Conservation (phyloP, 2,888 invertebrate species). For the Siphlonurus alternatus region DNA sequence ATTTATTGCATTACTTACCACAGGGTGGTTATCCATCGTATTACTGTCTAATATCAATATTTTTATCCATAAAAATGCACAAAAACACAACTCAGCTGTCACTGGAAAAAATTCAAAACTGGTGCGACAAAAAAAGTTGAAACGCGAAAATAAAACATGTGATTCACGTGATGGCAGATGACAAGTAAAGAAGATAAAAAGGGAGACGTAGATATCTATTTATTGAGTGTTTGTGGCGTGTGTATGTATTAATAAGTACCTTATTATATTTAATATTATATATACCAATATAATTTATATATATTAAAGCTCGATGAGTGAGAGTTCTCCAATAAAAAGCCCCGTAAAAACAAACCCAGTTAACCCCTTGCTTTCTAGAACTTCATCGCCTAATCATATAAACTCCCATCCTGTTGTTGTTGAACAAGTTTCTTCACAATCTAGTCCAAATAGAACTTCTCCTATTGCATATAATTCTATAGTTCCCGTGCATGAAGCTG, state of each 20-base stretch:
- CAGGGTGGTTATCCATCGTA: background rate
- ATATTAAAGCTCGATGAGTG: background rate
- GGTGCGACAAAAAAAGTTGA: background rate
- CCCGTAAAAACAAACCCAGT: background rate
- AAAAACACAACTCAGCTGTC: too few relatives aligned
- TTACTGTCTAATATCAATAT: too few relatives aligned
- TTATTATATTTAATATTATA: background rate
- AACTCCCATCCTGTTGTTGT: background rate
- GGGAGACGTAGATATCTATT: background rate
- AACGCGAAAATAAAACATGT: background rate
- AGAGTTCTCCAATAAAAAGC: background rate
- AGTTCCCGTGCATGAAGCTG: background rate
- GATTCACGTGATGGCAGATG: constrained; percentile 2
- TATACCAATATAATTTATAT: background rate
- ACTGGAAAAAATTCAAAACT: too few relatives aligned
- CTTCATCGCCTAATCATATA: too few relatives aligned
- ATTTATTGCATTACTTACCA: background rate
- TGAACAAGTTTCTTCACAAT: background rate
- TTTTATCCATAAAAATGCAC: too few relatives aligned
- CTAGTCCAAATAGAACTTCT: background rate
- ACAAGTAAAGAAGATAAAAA: background rate
- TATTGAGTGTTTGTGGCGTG: background rate
- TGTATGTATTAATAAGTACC: background rate
- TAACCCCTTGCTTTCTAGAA: too few relatives aligned
- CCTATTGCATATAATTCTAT: background rate